Percentiles rank a stretch among this genome's conserved stretches.
These are phyloP conservation scores for Illadopsis cleaveri DNA, from an alignment of 2,113 vertebrate genomes.

Conservation along the genomic window DNA sequence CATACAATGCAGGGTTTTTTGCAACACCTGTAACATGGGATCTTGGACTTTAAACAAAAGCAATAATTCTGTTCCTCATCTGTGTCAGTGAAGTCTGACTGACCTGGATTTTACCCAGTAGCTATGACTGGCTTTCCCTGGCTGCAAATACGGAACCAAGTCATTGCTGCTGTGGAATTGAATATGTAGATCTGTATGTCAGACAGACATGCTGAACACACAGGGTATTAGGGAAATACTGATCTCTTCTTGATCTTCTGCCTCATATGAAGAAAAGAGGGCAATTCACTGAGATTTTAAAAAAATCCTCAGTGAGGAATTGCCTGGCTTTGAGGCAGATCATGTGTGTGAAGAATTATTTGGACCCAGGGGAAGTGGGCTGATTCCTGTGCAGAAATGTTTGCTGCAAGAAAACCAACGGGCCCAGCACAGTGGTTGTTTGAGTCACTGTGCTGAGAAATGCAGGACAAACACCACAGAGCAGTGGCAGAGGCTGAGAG, in stretches of 20 bases:
- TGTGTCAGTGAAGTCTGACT: constrained; percentile 32
- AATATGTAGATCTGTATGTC: neutral
- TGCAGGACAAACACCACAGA: neutral
- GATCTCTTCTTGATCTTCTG: constrained; percentile 35
- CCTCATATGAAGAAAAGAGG: neutral
- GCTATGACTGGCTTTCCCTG: neutral
- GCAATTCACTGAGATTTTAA: constrained; percentile 20
- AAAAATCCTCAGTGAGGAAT: neutral
- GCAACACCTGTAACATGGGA: neutral
- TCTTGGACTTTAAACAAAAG: constrained; percentile 62
- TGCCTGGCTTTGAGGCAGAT: neutral
- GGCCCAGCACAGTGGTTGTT: neutral
- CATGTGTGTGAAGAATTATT: neutral
- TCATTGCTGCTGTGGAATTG: constrained; percentile 1
- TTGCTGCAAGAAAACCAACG: neutral
- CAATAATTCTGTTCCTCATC: constrained; percentile 71
- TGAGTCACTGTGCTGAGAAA: neutral
- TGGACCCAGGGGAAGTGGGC: neutral
- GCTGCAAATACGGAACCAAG: constrained; percentile 50
- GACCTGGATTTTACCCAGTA: constrained; percentile 26
- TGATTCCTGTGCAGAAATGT: neutral
- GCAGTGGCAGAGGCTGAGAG: neutral
- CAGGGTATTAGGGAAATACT: neutral
- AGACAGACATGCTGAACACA: neutral
- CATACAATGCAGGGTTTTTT: neutral